Percentiles rank a stretch among this genome's conserved stretches.
phyloP scores from a whole-genome alignment of 2,888 invertebrate genomes.

The Coremacera marginata region DNA sequence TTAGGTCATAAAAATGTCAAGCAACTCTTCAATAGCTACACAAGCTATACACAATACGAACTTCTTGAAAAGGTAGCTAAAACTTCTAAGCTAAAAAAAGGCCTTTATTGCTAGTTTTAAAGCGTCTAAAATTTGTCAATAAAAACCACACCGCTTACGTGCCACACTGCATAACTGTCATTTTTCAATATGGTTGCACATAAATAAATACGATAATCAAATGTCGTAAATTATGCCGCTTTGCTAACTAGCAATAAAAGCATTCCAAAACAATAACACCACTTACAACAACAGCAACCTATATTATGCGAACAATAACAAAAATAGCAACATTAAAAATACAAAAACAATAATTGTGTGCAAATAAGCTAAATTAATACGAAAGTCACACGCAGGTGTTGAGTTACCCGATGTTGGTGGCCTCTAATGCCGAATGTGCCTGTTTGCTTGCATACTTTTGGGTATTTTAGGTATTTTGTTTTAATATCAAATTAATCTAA shows the following conservation, averaged over 20 bases:
- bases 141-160: slow-evolving; percentile 40
- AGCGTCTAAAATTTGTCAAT: slow-evolving; percentile 46
- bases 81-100: background rate
- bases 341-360: background rate
- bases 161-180: slow-evolving; percentile 48
- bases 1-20: slow-evolving; percentile 60
- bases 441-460: background rate
- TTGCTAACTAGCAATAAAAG: background rate
- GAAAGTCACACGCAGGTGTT: slow-evolving; percentile 31
- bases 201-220: slow-evolving; percentile 53
- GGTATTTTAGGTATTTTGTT: background rate
- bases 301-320: slow-evolving; percentile 12
- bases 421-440: background rate
- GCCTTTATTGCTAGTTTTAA: slow-evolving; percentile 29
- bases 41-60: background rate
- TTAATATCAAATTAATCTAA: slow-evolving; percentile 9
- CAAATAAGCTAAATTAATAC: slow-evolving; percentile 36
- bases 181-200: slow-evolving; percentile 44
- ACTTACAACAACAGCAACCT: background rate
- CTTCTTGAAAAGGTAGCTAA: background rate
- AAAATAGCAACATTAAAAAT: slow-evolving; percentile 14
- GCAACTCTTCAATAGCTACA: slow-evolving; percentile 48
- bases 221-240: slow-evolving; percentile 46
- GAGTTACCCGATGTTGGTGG: slow-evolving; percentile 13
- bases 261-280: no score